Evolutionary conservation across 2,797 vertebrate species (phyloP), one percentile per base, ranked within the genome.

Genomic region (Syngnathus rostellatus): DNA sequence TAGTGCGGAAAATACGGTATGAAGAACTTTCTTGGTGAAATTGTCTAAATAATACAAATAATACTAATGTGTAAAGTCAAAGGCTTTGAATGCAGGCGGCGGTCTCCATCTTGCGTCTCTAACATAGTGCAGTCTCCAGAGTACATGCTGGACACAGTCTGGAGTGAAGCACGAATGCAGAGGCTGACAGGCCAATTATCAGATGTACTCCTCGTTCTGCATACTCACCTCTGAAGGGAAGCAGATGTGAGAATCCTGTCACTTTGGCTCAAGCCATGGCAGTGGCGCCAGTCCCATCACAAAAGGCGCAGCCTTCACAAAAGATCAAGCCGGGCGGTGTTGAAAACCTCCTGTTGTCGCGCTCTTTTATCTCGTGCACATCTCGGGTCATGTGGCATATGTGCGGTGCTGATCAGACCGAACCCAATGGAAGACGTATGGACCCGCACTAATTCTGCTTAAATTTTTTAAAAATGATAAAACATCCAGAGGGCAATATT

Each of bases 161-260:
- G 79, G 86, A 87, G 83, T 84, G 83, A 79, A 76, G 77, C 85
- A 79, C 88, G 82, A 87, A 87, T 81, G 86, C 79, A 74, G 71
- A 81, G 74, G 74, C 77, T 87, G 87, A 88, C 87, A 85, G 79
- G 75, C 79, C 80, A 87, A 89, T 90, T 88, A 89, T 83, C 85
- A 82, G 81, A 87, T 81, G 75, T 71, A 73, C 68, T 73, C 68
- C 77, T 74, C 68, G 69, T 78, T 83, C 83, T 81, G 78, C 83
- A 75, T 78, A 75, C 67, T 59, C 77, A 67, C 76, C 79, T 78
- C 77, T 80, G 83, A 85, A 72, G 82, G 74, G 74, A 81, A 83
- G 76, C 82, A 84, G 77, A 81, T 79, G 83, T 84, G 83, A 85
- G 81, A 81, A 76, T 81, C 69, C 77, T 84, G 85, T 89, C 85